Conservation (phyloP, 2,888 invertebrate species). For the Hartigia nigra region DNA sequence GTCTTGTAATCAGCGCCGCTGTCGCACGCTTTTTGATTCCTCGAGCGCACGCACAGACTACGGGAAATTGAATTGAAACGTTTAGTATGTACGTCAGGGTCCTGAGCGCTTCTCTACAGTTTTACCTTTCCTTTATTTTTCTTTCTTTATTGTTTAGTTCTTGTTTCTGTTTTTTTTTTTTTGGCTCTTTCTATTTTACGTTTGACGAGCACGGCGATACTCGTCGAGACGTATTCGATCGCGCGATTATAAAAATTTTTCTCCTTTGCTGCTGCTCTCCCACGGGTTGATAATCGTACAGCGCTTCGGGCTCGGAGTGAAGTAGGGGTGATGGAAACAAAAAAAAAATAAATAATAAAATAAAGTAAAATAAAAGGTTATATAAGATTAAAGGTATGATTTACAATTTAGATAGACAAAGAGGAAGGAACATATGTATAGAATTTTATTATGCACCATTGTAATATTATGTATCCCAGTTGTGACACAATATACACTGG, state of each 20-base stretch:
- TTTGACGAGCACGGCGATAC: background rate
- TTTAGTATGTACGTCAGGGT: background rate
- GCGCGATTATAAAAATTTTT: background rate
- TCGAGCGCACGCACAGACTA: background rate
- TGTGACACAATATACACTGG: constrained; percentile 66
- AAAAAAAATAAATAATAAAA: constrained; percentile 30
- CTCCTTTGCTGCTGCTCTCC: background rate
- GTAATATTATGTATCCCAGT: constrained; percentile 65
- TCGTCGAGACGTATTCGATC: too few relatives aligned
- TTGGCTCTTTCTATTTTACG: too few relatives aligned
- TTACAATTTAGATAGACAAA: constrained; percentile 59
- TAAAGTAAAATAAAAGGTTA: constrained; percentile 20
- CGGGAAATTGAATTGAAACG: background rate
- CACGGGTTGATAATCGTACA: background rate
- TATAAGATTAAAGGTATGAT: constrained; percentile 51
- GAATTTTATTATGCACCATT: constrained; percentile 66
- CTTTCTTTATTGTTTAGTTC: background rate
- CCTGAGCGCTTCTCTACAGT: background rate
- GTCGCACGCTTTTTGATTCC: background rate
- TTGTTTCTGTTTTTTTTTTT: background rate
- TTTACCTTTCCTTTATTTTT: background rate
- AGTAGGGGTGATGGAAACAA: constrained; percentile 52
- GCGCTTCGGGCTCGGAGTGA: constrained; percentile 50
- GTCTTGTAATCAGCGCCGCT: background rate
- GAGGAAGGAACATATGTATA: constrained; percentile 59